Conservation (phyloP, 1,140 invertebrate genomes). For the Chionoecetes opilio region DNA sequence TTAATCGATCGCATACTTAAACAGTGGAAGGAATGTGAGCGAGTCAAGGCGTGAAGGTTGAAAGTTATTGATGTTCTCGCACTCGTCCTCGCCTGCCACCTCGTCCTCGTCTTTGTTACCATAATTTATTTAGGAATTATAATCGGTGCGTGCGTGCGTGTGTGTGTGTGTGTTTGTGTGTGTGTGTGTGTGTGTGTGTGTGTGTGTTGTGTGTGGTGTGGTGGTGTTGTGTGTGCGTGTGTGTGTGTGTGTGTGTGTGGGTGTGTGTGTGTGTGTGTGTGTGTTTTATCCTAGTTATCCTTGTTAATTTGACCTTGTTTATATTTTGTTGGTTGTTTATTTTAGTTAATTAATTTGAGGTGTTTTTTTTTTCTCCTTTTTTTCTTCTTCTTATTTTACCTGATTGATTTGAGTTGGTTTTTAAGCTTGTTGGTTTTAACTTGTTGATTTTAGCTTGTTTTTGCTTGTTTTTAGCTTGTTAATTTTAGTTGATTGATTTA, state of each 20-base stretch:
- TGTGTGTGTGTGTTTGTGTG: background rate
- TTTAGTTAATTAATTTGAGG: background rate
- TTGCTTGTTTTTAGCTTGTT: background rate
- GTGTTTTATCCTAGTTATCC: too few relatives aligned
- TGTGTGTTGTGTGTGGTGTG: too few relatives aligned
- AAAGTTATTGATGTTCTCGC: too few relatives aligned
- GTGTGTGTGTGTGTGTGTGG: background rate
- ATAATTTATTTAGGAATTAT: too few relatives aligned
- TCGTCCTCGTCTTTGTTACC: background rate
- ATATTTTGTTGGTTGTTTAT: too few relatives aligned
- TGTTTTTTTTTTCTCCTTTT: background rate
- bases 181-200: background rate
- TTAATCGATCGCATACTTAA: background rate
- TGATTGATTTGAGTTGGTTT: background rate
- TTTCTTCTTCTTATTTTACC: background rate
- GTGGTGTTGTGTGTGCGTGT: too few relatives aligned
- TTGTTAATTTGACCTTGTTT: too few relatives aligned
- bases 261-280: background rate
- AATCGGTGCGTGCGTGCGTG: too few relatives aligned
- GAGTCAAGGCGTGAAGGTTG: too few relatives aligned
- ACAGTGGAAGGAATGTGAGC: too few relatives aligned
- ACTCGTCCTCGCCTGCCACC: too few relatives aligned
- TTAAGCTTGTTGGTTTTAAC: background rate
- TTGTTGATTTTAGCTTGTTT: background rate
- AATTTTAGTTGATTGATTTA: too few relatives aligned